Evolutionary conservation across 2,888 invertebrate species (phyloP).

Genomic region (Drosophila planitibia): DNA sequence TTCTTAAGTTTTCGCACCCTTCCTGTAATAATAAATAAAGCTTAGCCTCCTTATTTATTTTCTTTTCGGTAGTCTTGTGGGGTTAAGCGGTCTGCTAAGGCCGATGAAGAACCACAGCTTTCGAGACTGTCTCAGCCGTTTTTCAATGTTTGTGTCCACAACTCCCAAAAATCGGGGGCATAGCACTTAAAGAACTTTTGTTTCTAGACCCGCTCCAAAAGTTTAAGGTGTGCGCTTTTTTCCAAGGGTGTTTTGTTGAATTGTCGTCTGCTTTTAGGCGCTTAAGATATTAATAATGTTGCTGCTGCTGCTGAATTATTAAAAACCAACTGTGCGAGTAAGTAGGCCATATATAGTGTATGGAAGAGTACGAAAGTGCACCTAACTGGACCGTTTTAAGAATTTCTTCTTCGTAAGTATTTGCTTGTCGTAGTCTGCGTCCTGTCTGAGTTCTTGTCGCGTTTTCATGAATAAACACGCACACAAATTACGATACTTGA

Average conservation of each 20-base stretch:
- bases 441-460: conserved; percentile 50
- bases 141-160: conserved; percentile 21
- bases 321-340: conserved; percentile 30
- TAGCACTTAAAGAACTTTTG: conserved; percentile 63
- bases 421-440: conserved; percentile 39
- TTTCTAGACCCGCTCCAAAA: conserved; percentile 31
- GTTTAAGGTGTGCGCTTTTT: conserved; percentile 16
- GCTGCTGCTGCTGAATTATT: conserved; percentile 64
- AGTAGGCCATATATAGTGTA: conserved; percentile 2
- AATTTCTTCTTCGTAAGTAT: conserved; percentile 24
- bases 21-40: conserved; percentile 69
- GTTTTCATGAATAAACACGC: conserved; percentile 65
- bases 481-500: conserved; percentile 72
- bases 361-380: conserved; percentile 4
- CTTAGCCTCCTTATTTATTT: conserved; percentile 53
- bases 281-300: conserved; percentile 68
- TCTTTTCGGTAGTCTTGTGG: conserved; percentile 54
- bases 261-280: conserved; percentile 46
- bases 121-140: conserved; percentile 11
- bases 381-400: conserved; percentile 38
- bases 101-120: conserved; percentile 49
- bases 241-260: conserved; percentile 16
- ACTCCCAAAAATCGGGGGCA: conserved; percentile 11
- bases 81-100: conserved; percentile 63
- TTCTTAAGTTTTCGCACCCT: conserved; percentile 21